These are phyloP conservation scores for Mimachlamys varia DNA, from an alignment of 2,888 invertebrate genomes.

Conservation along the genomic window DNA sequence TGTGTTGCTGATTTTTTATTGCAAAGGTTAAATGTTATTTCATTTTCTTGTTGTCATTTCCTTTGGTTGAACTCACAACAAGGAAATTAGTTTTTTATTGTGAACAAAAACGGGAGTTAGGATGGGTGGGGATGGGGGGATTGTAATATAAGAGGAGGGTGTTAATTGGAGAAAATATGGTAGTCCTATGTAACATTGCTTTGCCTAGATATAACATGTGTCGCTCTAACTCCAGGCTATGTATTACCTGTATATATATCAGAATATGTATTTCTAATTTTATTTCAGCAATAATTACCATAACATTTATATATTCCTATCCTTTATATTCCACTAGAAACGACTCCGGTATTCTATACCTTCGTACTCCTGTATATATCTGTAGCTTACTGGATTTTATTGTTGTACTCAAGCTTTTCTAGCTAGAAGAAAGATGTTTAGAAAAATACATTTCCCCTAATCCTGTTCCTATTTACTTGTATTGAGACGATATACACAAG, in stretches of 20 bases:
- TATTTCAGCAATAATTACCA: not conserved
- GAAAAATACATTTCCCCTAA: not conserved
- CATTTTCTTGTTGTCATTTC: too few species aligned
- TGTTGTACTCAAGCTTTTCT: not conserved
- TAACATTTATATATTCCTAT: not conserved
- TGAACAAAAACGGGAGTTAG: too few species aligned
- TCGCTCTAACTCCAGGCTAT: not conserved
- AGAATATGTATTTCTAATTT: constrained; percentile 18
- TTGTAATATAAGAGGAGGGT: not conserved
- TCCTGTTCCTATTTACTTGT: not conserved
- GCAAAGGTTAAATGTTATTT: too few species aligned
- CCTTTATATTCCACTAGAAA: not conserved
- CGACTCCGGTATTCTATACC: not conserved
- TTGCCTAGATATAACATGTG: constrained; percentile 3
- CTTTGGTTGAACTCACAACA: too few species aligned
- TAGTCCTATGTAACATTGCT: not conserved
- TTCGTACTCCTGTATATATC: not conserved
- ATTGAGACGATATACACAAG: not conserved
- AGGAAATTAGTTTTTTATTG: too few species aligned
- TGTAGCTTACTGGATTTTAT: not conserved
- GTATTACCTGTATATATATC: not conserved
- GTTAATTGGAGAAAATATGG: constrained; percentile 26
- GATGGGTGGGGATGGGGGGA: too few species aligned
- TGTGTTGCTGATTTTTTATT: too few species aligned
- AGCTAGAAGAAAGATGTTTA: not conserved